A percentile compares a stretch with the other conserved stretches of the same genome.
Conservation (phyloP, 2,888 invertebrate genomes). For the Danaus chrysippus region DNA sequence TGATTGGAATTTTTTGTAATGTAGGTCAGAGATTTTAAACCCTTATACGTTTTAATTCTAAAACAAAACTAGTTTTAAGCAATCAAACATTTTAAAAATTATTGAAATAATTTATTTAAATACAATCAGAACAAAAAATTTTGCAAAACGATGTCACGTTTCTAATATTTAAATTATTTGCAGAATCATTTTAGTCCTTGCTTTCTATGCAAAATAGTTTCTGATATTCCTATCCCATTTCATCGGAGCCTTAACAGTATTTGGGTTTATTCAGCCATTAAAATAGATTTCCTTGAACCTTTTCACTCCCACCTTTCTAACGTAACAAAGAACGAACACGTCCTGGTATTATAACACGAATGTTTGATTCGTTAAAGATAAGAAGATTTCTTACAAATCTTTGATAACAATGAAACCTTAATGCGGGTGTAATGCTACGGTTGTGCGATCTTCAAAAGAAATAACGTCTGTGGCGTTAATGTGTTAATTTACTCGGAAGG, state of each 20-base stretch:
- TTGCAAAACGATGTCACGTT: not conserved
- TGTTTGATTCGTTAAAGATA: slow-evolving; percentile 33
- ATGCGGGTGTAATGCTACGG: slow-evolving; percentile 2
- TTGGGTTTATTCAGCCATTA: slow-evolving; percentile 15
- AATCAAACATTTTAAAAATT: not conserved
- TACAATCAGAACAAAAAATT: not conserved
- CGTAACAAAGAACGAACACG: slow-evolving; percentile 19
- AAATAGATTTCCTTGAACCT: slow-evolving; percentile 18
- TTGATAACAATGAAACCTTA: slow-evolving; percentile 33
- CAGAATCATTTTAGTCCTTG: not conserved
- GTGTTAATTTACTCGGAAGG: slow-evolving; percentile 2
- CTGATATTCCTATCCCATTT: slow-evolving; percentile 1
- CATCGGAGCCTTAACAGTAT: not conserved
- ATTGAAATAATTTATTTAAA: not conserved
- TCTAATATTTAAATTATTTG: not conserved
- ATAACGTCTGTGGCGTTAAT: slow-evolving; percentile 1
- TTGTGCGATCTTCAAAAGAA: not conserved
- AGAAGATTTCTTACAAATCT: slow-evolving; percentile 30
- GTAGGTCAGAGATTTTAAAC: not conserved
- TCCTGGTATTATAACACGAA: slow-evolving; percentile 28
- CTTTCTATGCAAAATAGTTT: slow-evolving; percentile 6
- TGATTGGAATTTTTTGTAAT: too few species aligned
- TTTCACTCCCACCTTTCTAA: slow-evolving; percentile 10
- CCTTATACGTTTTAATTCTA: slow-evolving; percentile 3
- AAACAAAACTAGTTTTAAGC: not conserved